Conservation (phyloP, 1,140 invertebrate species). For the Platorchestia sp. region DNA sequence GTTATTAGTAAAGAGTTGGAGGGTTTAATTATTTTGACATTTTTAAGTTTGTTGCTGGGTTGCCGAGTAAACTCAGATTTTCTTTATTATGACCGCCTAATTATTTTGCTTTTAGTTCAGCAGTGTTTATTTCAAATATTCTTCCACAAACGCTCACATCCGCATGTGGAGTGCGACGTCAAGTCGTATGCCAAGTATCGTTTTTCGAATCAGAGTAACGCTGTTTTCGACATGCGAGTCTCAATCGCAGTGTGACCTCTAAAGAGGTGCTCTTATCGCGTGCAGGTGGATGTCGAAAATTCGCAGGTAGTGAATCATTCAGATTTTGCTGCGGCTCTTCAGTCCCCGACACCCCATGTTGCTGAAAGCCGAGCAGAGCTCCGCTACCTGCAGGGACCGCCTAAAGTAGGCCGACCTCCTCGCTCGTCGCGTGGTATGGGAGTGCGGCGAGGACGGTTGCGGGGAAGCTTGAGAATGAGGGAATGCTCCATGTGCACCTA, state of each 20-base stretch:
- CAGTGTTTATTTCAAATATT: background rate
- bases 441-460: background rate
- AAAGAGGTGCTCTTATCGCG: background rate
- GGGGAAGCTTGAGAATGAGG: background rate
- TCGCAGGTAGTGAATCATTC: background rate
- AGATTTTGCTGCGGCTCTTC: background rate
- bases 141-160: background rate
- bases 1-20: background rate
- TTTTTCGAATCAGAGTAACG: background rate
- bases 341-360: background rate
- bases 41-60: background rate
- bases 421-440: background rate
- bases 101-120: background rate
- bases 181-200: background rate
- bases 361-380: background rate
- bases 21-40: background rate
- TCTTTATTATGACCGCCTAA: background rate
- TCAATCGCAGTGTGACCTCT: background rate
- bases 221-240: background rate
- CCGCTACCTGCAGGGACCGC: background rate
- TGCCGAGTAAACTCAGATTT: background rate
- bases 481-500: slow-evolving; percentile 5
- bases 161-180: background rate
- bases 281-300: background rate
- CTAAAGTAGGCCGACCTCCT: background rate